Evolutionary conservation across 2,797 vertebrate species (phyloP).

Genomic region (Diplodus sargus): DNA sequence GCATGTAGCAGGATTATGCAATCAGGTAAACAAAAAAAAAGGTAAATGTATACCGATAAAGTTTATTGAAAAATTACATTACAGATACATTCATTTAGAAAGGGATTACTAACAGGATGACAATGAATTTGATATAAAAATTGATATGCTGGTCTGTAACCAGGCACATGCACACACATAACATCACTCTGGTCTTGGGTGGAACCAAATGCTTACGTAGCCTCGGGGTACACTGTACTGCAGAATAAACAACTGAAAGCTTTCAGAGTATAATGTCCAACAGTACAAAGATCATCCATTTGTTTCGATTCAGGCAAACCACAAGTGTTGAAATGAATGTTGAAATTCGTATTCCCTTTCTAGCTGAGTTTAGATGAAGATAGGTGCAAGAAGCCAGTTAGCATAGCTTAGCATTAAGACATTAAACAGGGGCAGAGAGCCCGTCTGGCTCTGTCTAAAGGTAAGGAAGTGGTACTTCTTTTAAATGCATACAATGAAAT

Average conservation of each 20-base stretch:
- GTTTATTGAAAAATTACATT: too few species aligned
- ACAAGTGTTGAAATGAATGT: background rate
- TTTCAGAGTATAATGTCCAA: background rate
- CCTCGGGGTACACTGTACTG: background rate
- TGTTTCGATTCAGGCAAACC: background rate
- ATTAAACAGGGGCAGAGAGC: background rate
- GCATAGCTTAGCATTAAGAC: background rate
- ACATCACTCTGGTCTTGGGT: too few species aligned
- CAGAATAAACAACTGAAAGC: background rate
- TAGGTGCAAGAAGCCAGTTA: background rate
- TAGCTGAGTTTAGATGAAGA: background rate
- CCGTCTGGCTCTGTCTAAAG: background rate
- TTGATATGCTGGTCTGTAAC: too few species aligned
- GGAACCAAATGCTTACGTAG: too few species aligned
- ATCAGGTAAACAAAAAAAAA: too few species aligned
- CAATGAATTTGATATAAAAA: too few species aligned
- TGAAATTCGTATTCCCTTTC: background rate
- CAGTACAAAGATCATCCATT: background rate
- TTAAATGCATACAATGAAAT: background rate
- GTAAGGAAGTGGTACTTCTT: background rate
- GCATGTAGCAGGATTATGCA: too few species aligned
- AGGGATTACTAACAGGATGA: too few species aligned
- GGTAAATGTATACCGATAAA: background rate
- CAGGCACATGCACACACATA: too few species aligned
- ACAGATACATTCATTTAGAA: too few species aligned